These are phyloP conservation scores for Amniataba percoides DNA, from an alignment of 2,797 vertebrate species.

Conservation along the genomic window DNA sequence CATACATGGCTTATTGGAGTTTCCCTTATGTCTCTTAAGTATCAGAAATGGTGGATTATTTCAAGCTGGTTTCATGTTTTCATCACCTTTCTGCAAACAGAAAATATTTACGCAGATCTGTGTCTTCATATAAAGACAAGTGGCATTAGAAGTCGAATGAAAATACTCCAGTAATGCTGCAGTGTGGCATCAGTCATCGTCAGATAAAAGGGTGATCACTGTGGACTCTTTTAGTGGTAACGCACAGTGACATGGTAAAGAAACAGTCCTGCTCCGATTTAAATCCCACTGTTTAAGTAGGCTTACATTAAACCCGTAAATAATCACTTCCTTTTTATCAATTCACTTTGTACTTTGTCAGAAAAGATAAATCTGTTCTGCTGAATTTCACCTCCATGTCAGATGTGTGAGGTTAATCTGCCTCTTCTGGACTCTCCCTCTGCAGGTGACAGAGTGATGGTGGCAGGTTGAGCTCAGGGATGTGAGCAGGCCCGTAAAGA, in stretches of 20 bases:
- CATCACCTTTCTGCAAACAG: slow-evolving; percentile 16
- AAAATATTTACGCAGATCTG: slow-evolving; percentile 1
- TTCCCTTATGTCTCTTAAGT: not conserved
- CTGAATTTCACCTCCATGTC: not conserved
- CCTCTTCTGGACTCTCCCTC: not conserved
- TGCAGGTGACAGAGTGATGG: slow-evolving; percentile 52
- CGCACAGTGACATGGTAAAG: not conserved
- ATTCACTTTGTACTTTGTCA: not conserved
- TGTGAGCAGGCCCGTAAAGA: slow-evolving; percentile 89
- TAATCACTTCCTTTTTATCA: not conserved
- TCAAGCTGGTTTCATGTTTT: not conserved
- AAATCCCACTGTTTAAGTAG: not conserved
- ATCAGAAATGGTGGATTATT: not conserved
- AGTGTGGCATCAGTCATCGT: not conserved
- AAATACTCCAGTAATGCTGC: slow-evolving; percentile 15
- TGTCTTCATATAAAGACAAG: slow-evolving; percentile 3
- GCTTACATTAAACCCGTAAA: not conserved
- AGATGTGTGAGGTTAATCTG: not conserved
- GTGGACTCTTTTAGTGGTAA: not conserved
- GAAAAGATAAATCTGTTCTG: not conserved
- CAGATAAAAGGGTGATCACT: not conserved
- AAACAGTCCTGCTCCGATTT: not conserved
- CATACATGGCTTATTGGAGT: not conserved
- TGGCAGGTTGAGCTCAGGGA: slow-evolving; percentile 78
- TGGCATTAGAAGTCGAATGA: slow-evolving; percentile 30